phyloP scores from a whole-genome alignment of 2,113 vertebrate genomes.

The Leucopsar rothschildi region DNA sequence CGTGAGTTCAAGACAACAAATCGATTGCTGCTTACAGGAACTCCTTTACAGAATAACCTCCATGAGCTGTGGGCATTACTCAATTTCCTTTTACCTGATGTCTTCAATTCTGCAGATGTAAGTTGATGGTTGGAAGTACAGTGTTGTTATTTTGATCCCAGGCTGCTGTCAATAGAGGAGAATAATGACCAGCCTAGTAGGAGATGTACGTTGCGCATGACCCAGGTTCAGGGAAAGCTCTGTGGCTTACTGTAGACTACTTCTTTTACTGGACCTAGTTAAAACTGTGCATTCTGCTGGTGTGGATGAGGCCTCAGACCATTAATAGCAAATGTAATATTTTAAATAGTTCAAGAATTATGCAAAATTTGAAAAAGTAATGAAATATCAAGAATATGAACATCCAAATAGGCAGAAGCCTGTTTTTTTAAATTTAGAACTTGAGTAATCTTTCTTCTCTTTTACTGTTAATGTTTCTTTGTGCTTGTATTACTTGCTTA shows the following conservation, averaged over 20 bases:
- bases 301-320: neutral
- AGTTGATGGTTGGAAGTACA: conserved; percentile 37
- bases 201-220: neutral
- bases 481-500: neutral
- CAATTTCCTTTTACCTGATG: conserved; percentile 89
- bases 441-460: neutral
- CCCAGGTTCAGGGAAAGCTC: neutral
- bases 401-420: neutral
- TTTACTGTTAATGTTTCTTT: neutral
- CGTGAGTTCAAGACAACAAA: conserved; percentile 92
- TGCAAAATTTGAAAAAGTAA: neutral
- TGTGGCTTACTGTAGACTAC: neutral
- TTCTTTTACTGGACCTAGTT: neutral
- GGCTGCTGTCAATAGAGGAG: neutral
- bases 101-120: conserved; percentile 90
- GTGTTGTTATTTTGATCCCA: neutral
- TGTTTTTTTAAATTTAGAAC: neutral
- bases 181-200: neutral
- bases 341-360: neutral
- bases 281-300: neutral
- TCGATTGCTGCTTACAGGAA: conserved; percentile 86
- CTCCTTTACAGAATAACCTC: conserved; percentile 88
- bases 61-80: conserved; percentile 90
- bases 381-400: neutral
- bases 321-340: neutral